Percentiles rank a stretch among this genome's conserved stretches.
Evolutionary conservation across 1,140 invertebrate species (phyloP).

Genomic region (Eulimnadia texana): DNA sequence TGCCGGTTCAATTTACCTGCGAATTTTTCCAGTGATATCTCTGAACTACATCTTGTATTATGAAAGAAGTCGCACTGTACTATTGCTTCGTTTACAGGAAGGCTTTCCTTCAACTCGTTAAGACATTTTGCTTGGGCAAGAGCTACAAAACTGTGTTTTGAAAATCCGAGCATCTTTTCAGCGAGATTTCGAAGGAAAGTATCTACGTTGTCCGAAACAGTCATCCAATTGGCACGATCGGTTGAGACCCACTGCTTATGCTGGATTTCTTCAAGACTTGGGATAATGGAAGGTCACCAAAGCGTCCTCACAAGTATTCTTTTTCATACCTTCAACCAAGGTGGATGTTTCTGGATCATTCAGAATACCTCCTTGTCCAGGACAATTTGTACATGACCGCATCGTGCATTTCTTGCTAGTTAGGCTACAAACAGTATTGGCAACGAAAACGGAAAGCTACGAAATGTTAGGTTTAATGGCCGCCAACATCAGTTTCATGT

Average conservation of each 20-base stretch:
- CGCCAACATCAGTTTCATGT: not conserved
- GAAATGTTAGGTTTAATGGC: not conserved
- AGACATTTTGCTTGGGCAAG: not conserved
- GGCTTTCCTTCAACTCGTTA: not conserved
- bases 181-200: not conserved
- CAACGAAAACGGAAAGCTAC: not conserved
- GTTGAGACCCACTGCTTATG: not conserved
- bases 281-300: not conserved
- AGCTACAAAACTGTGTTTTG: not conserved
- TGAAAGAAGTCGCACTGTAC: not conserved
- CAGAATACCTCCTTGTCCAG: not conserved
- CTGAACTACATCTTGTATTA: not conserved
- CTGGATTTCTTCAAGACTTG: not conserved
- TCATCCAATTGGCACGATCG: not conserved
- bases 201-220: not conserved
- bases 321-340: not conserved
- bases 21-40: not conserved
- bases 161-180: not conserved
- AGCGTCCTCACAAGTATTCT: not conserved
- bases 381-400: not conserved
- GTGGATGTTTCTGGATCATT: not conserved
- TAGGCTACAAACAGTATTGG: not conserved
- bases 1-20: not conserved
- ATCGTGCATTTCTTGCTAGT: not conserved
- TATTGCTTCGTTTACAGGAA: not conserved